A percentile compares a stretch with the other conserved stretches of the same genome.
phyloP scores from a whole-genome alignment of 1,140 invertebrate species.

The Heliconius himera region DNA sequence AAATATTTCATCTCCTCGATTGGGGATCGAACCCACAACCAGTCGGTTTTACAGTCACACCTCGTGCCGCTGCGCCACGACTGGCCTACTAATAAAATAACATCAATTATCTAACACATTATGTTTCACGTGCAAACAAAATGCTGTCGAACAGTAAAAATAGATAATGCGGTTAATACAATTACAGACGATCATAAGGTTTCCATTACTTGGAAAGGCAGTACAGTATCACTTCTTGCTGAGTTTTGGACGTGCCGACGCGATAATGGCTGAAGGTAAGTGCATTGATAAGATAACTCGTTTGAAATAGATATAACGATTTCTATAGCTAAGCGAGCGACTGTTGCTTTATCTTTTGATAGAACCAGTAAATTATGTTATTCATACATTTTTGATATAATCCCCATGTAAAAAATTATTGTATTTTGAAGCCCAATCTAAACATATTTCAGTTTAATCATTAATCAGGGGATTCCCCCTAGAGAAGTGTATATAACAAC shows the following conservation, averaged over 20 bases:
- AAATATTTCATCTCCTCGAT: no score
- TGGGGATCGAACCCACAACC: no score
- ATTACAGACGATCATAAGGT: conserved; percentile 51
- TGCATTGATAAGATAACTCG: conserved; percentile 31
- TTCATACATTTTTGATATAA: background rate
- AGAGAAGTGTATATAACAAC: no score
- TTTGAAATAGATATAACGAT: conserved; percentile 17
- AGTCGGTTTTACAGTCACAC: no score
- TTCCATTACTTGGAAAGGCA: conserved; percentile 47
- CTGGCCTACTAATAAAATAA: background rate
- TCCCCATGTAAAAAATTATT: background rate
- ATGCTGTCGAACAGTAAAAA: conserved; percentile 41
- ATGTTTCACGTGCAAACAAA: conserved; percentile 28
- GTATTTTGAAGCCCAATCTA: background rate
- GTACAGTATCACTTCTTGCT: conserved; percentile 38
- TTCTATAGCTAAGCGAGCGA: conserved; percentile 18
- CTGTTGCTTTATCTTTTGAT: background rate
- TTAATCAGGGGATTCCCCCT: no score
- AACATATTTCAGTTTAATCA: no score
- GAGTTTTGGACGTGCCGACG: conserved; percentile 29
- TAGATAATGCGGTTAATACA: conserved; percentile 58
- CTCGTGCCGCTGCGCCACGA: no score
- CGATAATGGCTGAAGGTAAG: conserved; percentile 42
- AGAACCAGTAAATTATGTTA: background rate
- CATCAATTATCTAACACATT: background rate